A percentile compares a stretch with the other conserved stretches of the same genome.
phyloP scores from a whole-genome alignment of 2,888 invertebrate genomes.

The Ornithoptera alexandrae region DNA sequence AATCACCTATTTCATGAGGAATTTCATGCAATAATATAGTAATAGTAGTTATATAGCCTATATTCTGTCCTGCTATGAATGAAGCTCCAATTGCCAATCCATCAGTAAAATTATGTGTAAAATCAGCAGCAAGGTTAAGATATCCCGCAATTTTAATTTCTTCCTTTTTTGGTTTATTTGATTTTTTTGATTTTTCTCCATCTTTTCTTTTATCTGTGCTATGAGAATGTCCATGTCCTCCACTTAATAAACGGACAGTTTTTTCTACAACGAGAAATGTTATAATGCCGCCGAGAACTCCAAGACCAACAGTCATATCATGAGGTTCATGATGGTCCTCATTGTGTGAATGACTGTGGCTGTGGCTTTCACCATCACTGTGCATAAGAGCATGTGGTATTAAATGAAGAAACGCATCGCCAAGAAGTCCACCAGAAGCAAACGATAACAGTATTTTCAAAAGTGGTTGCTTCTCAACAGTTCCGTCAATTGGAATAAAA shows the following conservation, averaged over 20 bases:
- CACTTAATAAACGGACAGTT: slow-evolving; percentile 91
- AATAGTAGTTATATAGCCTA: slow-evolving; percentile 94
- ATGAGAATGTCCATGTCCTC: slow-evolving; percentile 89
- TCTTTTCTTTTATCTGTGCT: slow-evolving; percentile 65
- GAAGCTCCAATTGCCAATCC: slow-evolving; percentile 99
- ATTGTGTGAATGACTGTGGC: slow-evolving; percentile 78
- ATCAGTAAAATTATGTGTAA: slow-evolving; percentile 99
- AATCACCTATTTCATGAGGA: slow-evolving; percentile 99
- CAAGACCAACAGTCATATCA: slow-evolving; percentile 95
- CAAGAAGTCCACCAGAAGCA: slow-evolving; percentile 96
- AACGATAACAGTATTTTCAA: slow-evolving; percentile 95
- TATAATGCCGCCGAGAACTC: slow-evolving; percentile 96
- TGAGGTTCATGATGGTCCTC: slow-evolving; percentile 77
- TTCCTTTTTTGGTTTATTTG: slow-evolving; percentile 62
- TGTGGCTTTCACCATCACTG: slow-evolving; percentile 68
- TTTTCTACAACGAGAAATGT: slow-evolving; percentile 97
- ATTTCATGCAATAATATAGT: slow-evolving; percentile 99
- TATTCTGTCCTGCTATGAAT: slow-evolving; percentile 92
- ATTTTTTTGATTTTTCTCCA: slow-evolving; percentile 64
- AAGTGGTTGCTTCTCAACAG: slow-evolving; percentile 89
- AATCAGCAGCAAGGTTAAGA: slow-evolving; percentile 98
- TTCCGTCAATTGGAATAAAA: slow-evolving; percentile 94
- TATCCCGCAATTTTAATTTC: slow-evolving; percentile 85
- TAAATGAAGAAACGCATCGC: slow-evolving; percentile 98
- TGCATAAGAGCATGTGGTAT: slow-evolving; percentile 94